These are phyloP conservation scores for Orthosia gracilis DNA, from an alignment of 2,888 invertebrate genomes.

Conservation along the genomic window DNA sequence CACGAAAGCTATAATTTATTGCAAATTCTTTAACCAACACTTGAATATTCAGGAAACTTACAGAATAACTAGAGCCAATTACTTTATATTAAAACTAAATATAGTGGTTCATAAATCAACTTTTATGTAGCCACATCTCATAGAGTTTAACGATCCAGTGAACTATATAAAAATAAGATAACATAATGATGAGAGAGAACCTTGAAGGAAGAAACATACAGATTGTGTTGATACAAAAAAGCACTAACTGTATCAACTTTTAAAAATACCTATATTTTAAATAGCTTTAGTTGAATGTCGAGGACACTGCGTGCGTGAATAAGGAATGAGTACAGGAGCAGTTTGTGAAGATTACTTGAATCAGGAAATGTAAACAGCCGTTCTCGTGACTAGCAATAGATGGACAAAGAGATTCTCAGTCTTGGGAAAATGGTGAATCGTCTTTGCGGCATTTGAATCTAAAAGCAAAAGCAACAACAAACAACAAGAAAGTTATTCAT, in stretches of 20 bases:
- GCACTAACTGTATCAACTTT: conserved; percentile 37
- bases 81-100: background rate
- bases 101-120: background rate
- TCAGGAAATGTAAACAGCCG: conserved; percentile 13
- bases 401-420: background rate
- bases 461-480: no score
- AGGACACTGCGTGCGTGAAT: conserved; percentile 3
- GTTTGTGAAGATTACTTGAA: conserved; percentile 5
- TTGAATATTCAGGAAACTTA: background rate
- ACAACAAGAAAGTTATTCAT: no score
- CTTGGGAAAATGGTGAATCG: no score
- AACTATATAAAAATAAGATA: conserved; percentile 1
- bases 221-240: conserved; percentile 19
- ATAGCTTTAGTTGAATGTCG: conserved; percentile 44
- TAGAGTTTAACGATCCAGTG: conserved; percentile 7
- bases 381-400: background rate
- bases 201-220: conserved; percentile 14
- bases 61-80: background rate
- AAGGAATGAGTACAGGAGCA: conserved; percentile 10
- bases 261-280: conserved; percentile 10
- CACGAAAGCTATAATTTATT: background rate
- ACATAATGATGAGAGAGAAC: background rate
- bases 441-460: no score
- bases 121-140: background rate
- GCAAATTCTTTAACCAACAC: background rate